Evolutionary conservation across 2,888 invertebrate species (phyloP), one percentile per base, ranked within the genome.

Genomic region (Drosophila emarginata): DNA sequence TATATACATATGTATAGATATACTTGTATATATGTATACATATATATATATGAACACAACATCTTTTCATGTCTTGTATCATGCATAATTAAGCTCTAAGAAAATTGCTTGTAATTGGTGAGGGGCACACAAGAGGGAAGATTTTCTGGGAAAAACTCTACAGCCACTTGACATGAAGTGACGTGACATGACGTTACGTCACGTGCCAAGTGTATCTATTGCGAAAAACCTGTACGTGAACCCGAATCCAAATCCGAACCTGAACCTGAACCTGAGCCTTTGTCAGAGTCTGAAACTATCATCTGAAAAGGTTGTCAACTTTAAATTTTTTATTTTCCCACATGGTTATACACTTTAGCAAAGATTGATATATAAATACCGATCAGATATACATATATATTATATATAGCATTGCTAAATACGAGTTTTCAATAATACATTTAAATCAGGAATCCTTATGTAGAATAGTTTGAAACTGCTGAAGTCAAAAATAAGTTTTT

Each of bases 151-250:
- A 82, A 79, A 79, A 61, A 60, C 51, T 60, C 12, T n/a, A 21
- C 21, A 45, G 45, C 12, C 50, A 50, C 39, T 23, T 58, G 53
- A 69, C 52, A 54, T 56, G 57, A 56, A 72, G 63, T 80, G 76
- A 80, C 79, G 84, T 80, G 61, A 52, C 36, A n/a, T 54, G 57
- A 56, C 79, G 64, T 81, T 68, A 81, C 82, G 81, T 81, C 81
- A 80, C 70, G 65, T 81, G 76, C 63, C 73, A 64, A 64, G 52
- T 59, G 59, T 45, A 45, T 12, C 45, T 9, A 45, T 71, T 59
- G 71, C 63, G 7, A 70, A 40, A 32, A 32, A 32, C 11, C 32
- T 32, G 32, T 9, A 32, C 32, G 11, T 32, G 32, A 37, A 53
- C 53, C 53, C 36, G 54, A 36, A 32, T 1, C n/a, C 5, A 7